A percentile compares a stretch with the other conserved stretches of the same genome.
These are phyloP conservation scores for Alloplasta piceator DNA, from an alignment of 2,888 invertebrate genomes.

Conservation along the genomic window DNA sequence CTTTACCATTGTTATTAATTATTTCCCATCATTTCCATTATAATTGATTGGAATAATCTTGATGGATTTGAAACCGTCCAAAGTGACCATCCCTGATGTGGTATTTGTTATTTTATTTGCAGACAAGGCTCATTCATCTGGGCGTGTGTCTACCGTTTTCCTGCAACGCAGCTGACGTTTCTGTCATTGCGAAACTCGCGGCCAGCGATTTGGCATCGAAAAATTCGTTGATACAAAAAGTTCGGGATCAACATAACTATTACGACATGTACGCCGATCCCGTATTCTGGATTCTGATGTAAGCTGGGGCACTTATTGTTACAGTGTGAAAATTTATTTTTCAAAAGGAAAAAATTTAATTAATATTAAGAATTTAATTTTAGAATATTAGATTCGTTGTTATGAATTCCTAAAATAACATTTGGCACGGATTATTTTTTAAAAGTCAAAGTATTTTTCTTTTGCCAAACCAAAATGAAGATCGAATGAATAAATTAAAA, in stretches of 20 bases:
- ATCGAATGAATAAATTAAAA: too few relatives aligned
- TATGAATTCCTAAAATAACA: too few relatives aligned
- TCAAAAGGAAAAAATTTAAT: background rate
- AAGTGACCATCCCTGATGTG: background rate
- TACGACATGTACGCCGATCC: constrained; percentile 88
- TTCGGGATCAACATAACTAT: constrained; percentile 88
- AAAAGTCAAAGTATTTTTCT: too few relatives aligned
- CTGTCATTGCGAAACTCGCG: constrained; percentile 81
- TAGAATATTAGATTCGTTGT: too few relatives aligned
- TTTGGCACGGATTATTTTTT: too few relatives aligned
- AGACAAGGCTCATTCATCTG: constrained; percentile 89
- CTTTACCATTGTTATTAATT: too few relatives aligned
- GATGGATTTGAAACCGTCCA: background rate
- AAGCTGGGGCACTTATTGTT: constrained; percentile 80
- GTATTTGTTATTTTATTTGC: constrained; percentile 67
- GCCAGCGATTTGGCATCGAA: constrained; percentile 84
- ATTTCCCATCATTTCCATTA: background rate
- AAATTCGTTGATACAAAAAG: constrained; percentile 85
- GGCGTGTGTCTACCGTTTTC: constrained; percentile 90
- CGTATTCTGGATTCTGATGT: constrained; percentile 90
- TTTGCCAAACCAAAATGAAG: too few relatives aligned
- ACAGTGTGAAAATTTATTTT: background rate
- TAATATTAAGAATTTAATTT: too few relatives aligned
- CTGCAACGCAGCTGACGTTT: constrained; percentile 88
- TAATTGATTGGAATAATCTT: background rate